phyloP scores from a whole-genome alignment of 2,888 invertebrate species.

The Oxyteleia sp. region DNA sequence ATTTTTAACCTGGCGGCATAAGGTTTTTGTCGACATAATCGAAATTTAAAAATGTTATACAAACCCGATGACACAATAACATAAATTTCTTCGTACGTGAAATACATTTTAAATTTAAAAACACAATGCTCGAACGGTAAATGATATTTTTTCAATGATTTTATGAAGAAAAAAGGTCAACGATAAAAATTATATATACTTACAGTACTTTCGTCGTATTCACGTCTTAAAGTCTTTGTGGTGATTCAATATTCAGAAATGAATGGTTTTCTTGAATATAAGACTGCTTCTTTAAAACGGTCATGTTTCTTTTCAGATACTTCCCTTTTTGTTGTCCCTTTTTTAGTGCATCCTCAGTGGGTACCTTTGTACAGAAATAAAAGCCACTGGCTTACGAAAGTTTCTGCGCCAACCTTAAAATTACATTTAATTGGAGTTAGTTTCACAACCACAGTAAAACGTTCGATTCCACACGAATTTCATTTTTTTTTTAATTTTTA shows the following conservation, averaged over 20 bases:
- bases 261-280: conserved; percentile 69
- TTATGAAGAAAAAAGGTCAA: conserved; percentile 13
- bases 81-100: neutral
- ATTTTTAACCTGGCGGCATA: too few relatives aligned
- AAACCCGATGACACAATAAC: conserved; percentile 50
- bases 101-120: conserved; percentile 1
- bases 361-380: conserved; percentile 67
- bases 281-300: conserved; percentile 68
- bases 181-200: conserved; percentile 63
- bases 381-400: conserved; percentile 63
- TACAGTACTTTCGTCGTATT: conserved; percentile 57
- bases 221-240: conserved; percentile 66
- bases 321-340: conserved; percentile 51
- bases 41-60: neutral
- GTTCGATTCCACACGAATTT: too few relatives aligned
- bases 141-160: conserved; percentile 42
- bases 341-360: conserved; percentile 51
- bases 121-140: conserved; percentile 38
- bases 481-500: too few relatives aligned
- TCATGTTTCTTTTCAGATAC: conserved; percentile 61
- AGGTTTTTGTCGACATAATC: too few relatives aligned
- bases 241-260: conserved; percentile 71
- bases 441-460: too few relatives aligned
- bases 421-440: conserved; percentile 52
- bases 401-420: conserved; percentile 54